Base-by-base conservation (phyloP, 1,140 invertebrate genomes). In the Coenobita brevimanus region DNA sequence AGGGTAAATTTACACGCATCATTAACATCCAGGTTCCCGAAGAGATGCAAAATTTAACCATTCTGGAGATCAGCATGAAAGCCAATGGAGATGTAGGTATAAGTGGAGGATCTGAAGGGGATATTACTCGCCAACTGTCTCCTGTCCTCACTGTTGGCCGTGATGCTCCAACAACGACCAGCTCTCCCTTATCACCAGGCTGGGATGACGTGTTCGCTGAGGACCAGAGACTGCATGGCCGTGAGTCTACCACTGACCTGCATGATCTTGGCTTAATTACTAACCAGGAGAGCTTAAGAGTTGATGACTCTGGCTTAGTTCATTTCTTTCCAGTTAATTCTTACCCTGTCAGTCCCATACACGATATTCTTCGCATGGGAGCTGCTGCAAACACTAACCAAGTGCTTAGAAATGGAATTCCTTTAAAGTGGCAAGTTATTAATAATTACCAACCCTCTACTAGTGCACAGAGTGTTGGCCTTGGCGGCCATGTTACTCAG, bases 1-100 rank as follows among this genome's bases (percentile, higher is more conserved):
- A 50, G 24, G 57, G 69, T 15, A 21, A 78, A 50, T n/a, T 24
- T 17, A 80, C 76, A 17, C 27, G 67, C 60, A 57, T 87, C 43
- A 87, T 89, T 24, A 89, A 87, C 33, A 89, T 90, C 27, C 76
- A 82, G 54, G 84, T 90, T 17, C 89, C 89, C 10, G 78, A 84
- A 33, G 89, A 90, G 57, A 82, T 89, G 27, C 82, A 85, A 38
- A 76, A 81, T 33, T 78, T 81, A 30, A 64, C 89, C 0, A 64
- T 88, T 54, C 71, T 90, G 50, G 89, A 90, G 62, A 84, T 90
- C 13, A 90, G 67, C 57, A 80, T 90, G 78, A 90, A 89, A 67
- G 50, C 89, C 24, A 89, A 90, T 24, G 89, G 89, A n/a, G 88
- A 90, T 21, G 75, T 90, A 73, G 62, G 69, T 57, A 30, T 82